A percentile compares a stretch with the other conserved stretches of the same genome.
These are phyloP conservation scores for Nephotettix cincticeps DNA, from an alignment of 1,140 invertebrate genomes.

Conservation along the genomic window DNA sequence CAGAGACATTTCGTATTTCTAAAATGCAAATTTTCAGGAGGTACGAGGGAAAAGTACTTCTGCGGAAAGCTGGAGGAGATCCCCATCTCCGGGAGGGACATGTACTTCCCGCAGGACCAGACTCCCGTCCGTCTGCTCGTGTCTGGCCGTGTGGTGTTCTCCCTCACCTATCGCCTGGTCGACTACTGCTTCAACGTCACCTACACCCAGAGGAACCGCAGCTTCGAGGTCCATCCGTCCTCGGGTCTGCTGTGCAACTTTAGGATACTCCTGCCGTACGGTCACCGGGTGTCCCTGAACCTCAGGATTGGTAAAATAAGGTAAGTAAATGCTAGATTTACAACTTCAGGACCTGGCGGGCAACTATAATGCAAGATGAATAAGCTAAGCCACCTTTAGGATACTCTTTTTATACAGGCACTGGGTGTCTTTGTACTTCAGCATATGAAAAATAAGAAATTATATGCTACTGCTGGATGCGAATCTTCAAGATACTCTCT, in stretches of 20 bases:
- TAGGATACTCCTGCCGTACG: slow-evolving; percentile 61
- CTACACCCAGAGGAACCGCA: slow-evolving; percentile 57
- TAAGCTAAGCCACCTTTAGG: no score
- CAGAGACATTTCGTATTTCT: no score
- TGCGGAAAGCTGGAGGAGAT: slow-evolving; percentile 66
- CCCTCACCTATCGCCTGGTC: slow-evolving; percentile 58
- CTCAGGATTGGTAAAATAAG: slow-evolving; percentile 8
- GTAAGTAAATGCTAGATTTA: neutral
- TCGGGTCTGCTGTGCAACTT: slow-evolving; percentile 59
- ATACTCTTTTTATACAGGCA: no score
- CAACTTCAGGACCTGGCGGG: no score
- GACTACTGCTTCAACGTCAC: slow-evolving; percentile 65
- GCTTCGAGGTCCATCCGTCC: slow-evolving; percentile 56
- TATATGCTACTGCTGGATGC: no score
- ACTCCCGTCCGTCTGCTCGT: slow-evolving; percentile 50
- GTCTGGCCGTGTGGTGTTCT: slow-evolving; percentile 59
- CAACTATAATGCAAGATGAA: no score
- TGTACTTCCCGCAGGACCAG: slow-evolving; percentile 52
- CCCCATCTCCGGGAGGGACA: slow-evolving; percentile 51
- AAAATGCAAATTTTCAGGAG: no score
- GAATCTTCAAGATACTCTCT: no score
- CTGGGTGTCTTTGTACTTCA: no score
- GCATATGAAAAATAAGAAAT: no score
- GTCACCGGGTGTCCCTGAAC: slow-evolving; percentile 51
- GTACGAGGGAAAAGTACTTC: slow-evolving; percentile 37